Base-by-base conservation (phyloP, 2,888 invertebrate genomes). In the Pristionchus exspectatus region DNA sequence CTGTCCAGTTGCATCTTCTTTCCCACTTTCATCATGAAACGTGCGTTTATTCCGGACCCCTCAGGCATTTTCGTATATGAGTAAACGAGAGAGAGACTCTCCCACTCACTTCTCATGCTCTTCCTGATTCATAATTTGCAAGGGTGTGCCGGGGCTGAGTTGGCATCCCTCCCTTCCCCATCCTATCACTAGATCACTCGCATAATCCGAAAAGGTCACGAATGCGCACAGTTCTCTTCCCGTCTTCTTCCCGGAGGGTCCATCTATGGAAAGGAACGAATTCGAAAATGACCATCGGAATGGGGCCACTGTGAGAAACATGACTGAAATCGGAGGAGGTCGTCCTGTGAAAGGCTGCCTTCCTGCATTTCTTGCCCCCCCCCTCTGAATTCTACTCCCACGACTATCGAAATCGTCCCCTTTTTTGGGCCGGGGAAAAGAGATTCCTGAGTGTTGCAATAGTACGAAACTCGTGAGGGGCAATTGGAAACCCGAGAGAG, bases 201-300 rank as follows among this genome's bases (percentile, higher is more conserved):
- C 38, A 2, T 81, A 81, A 81, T 81, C 81, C 81, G 81, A 81
- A 81, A 81, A 81, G 81, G 81, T 81, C 81, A 81, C 77, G 77
- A 81, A 81, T n/a, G n/a, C 77, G 50, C 24, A 24, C 50, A 27
- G 2, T n/a, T 44, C 7, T 50, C 27, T 50, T 81, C 74, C 38
- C 74, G 33, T 10, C 18, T 16, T 69, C 69, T 30, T 18, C 72
- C 72, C 33, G 1, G 2, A 69, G 69, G 69, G 38, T n/a, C n/a
- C 66, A 24, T n/a, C 38, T 14, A 81, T 81, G 81, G 54, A 50
- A 50, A 50, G 9, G 38, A 44, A 77, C 50, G 81, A 21, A 44
- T 33, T 44, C 50, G 30, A 27, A 27, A 50, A n/a, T 81, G 81
- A 81, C 81, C 81, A 81, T n/a, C 72, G 30, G 38, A 77, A 44